A percentile compares a stretch with the other conserved stretches of the same genome.
Evolutionary conservation across 2,797 vertebrate species (phyloP).

Genomic region (Platyrinchus mystaceus): DNA sequence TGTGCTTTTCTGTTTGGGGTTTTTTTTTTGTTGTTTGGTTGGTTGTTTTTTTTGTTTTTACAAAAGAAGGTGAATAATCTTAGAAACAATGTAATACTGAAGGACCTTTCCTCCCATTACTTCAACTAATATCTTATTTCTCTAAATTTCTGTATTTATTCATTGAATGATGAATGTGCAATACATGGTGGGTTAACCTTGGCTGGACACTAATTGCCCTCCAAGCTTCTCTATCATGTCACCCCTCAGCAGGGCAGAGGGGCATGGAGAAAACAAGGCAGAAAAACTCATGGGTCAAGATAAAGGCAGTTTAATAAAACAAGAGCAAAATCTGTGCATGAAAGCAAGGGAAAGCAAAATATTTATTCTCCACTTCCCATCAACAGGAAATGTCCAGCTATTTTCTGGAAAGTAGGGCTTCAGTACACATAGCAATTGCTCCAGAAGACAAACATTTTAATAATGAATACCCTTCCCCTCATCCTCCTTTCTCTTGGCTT

Average conservation of each 20-base stretch:
- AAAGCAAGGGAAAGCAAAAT: neutral
- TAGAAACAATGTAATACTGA: neutral
- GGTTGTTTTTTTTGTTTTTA: neutral
- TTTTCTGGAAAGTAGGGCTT: neutral
- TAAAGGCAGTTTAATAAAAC: neutral
- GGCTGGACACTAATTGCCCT: neutral
- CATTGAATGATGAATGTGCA: neutral
- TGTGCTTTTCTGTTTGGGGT: neutral
- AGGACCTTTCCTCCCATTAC: neutral
- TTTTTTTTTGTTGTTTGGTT: too few relatives aligned
- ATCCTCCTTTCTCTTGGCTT: neutral
- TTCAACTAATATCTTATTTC: neutral
- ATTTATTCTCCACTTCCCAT: neutral
- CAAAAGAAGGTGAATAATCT: neutral
- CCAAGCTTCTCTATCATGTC: neutral
- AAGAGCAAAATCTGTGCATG: neutral
- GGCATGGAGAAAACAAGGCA: neutral
- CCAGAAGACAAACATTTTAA: neutral
- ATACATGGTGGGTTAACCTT: neutral
- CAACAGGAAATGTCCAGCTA: neutral
- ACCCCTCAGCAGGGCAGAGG: neutral
- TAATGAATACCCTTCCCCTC: neutral
- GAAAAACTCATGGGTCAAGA: neutral
- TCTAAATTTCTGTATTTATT: neutral
- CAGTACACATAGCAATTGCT: rapidly evolving